phyloP scores from a whole-genome alignment of 1,140 invertebrate genomes.

The Danaus melanippus region DNA sequence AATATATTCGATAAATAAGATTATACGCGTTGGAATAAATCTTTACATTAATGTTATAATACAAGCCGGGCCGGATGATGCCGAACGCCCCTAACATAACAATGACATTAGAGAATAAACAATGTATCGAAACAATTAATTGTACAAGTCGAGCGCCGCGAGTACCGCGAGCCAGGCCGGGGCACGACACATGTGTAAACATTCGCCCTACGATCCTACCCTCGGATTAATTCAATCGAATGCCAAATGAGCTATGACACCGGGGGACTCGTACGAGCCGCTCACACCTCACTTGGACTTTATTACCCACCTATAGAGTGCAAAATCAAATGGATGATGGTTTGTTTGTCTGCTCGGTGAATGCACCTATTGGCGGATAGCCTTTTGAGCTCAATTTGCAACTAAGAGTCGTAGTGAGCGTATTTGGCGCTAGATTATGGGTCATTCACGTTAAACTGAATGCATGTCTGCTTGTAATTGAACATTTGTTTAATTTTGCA shows the following conservation, averaged over 20 bases:
- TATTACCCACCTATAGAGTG: slow-evolving; percentile 24
- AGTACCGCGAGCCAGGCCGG: slow-evolving; percentile 12
- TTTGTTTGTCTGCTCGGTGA: slow-evolving; percentile 26
- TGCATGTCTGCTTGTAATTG: slow-evolving; percentile 1
- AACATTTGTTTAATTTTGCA: background rate
- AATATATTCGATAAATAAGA: too few species aligned
- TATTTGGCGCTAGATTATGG: slow-evolving; percentile 47
- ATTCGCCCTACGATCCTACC: slow-evolving; percentile 35
- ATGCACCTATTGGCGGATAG: slow-evolving; percentile 42
- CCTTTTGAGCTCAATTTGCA: slow-evolving; percentile 66
- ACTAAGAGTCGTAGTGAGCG: slow-evolving; percentile 46
- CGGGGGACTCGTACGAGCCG: background rate
- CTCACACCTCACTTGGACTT: slow-evolving; percentile 8
- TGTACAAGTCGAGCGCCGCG: slow-evolving; percentile 44
- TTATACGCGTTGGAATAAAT: too few species aligned
- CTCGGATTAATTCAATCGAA: slow-evolving; percentile 62
- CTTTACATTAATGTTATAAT: too few species aligned
- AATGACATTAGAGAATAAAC: slow-evolving; percentile 22
- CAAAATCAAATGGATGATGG: slow-evolving; percentile 19
- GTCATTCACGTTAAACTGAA: slow-evolving; percentile 10
- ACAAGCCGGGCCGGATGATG: too few species aligned
- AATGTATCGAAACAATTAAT: slow-evolving; percentile 43
- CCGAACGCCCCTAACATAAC: too few species aligned
- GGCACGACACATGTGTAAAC: slow-evolving; percentile 55
- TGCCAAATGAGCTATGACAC: slow-evolving; percentile 65